Evolutionary conservation across 2,113 vertebrate species (phyloP).

Genomic region (Heterotilapia buettikoferi): DNA sequence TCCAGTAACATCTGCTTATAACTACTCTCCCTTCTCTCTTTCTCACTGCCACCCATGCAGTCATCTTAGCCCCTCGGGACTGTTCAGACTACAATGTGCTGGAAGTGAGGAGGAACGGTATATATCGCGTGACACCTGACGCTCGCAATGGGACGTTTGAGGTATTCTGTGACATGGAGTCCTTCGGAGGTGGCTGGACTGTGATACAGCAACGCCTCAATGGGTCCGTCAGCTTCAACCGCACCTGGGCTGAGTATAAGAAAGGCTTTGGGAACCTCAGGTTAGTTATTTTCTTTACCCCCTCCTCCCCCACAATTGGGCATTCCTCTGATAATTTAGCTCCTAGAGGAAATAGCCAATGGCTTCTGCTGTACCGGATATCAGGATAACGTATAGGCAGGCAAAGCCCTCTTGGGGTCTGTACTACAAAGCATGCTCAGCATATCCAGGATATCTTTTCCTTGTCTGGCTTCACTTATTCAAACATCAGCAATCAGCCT

Average conservation of each 20-base stretch:
- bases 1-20: slow-evolving; percentile 11
- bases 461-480: not conserved
- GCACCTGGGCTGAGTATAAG: slow-evolving; percentile 90
- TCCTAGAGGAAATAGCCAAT: not conserved
- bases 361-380: not conserved
- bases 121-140: slow-evolving; percentile 82
- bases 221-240: slow-evolving; percentile 87
- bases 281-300: slow-evolving; percentile 5
- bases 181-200: slow-evolving; percentile 88
- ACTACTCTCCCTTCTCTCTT: not conserved
- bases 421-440: not conserved
- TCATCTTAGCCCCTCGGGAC: slow-evolving; percentile 75
- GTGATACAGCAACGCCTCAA: slow-evolving; percentile 85
- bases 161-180: slow-evolving; percentile 92
- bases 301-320: not conserved
- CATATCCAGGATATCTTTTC: not conserved
- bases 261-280: slow-evolving; percentile 86
- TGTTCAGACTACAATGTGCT: slow-evolving; percentile 84
- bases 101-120: slow-evolving; percentile 72
- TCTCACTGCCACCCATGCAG: slow-evolving; percentile 21
- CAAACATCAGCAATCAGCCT: not conserved
- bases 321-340: not conserved
- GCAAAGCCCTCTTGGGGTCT: not conserved
- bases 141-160: slow-evolving; percentile 79
- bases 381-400: not conserved